Base-by-base conservation (phyloP, 1,140 invertebrate species). In the Druon quercuslanigerum region DNA sequence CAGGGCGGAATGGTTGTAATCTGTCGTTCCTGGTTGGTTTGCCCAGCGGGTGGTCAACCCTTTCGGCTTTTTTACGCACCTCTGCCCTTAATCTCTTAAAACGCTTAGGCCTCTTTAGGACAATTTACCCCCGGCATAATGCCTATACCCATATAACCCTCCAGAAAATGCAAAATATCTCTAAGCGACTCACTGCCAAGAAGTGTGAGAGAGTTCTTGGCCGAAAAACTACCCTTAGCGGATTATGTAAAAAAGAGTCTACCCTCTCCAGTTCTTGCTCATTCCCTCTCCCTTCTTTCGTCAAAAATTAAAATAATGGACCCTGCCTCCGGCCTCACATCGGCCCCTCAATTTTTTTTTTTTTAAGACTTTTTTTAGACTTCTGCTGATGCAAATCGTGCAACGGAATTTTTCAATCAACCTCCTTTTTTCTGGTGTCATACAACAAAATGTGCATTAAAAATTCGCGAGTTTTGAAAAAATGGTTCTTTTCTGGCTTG, bases 291-390 rank as follows among this genome's bases (percentile, higher is more conserved):
- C 54, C 66, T 56, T 72, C 73, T 20, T n/a, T 60, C 70, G 17
- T 77, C 79, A 77, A 79, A 88, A 88, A 89, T 88, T 89, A 88
- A 89, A 89, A 89, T 89, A 89, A 89, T 89, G 85, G 87, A 83
- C 80, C 80, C 79, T 76, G 82, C 79, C 78, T 51, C 72, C 77
- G 79, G 82, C 75, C 46, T 12, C 50, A 46, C 78, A 66, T 76
- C 74, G 57, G 50, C 75, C 81, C 81, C 76, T 80, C 50, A 75
- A 73, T 81, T 78, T 82, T 80, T 74, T n/a, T n/a, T n/a, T 73
- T 74, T 74, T 52, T 33, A 76, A 66, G 75, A 40, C 12, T 51
- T 54, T 40, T n/a, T 50, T 57, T 72, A 51, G 20, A 75, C 71
- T 76, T 50, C 40, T 40, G 33, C 57, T 66, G 57, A 66, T 66